Evolutionary conservation across 2,797 vertebrate species (phyloP).

Genomic region (Novumbra hubbsi): DNA sequence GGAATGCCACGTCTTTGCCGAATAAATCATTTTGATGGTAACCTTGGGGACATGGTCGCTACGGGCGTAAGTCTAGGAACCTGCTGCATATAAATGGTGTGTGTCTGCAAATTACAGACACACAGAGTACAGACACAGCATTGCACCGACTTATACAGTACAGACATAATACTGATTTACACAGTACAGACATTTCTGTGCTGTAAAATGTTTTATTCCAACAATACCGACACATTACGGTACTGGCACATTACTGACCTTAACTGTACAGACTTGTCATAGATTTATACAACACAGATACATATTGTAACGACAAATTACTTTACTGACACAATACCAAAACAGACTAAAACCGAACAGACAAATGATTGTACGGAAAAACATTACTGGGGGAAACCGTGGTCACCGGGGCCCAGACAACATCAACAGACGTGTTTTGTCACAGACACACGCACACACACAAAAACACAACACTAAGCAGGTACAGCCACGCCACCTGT

Average conservation of each 20-base stretch:
- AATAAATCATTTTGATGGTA: conserved; percentile 60
- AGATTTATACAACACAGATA: no score
- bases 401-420: neutral
- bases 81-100: neutral
- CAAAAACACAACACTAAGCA: conserved; percentile 45
- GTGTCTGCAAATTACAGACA: conserved; percentile 5
- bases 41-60: conserved; percentile 44
- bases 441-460: conserved; percentile 44
- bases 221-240: no score
- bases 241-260: no score
- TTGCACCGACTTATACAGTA: no score
- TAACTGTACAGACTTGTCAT: no score
- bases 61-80: conserved; percentile 26
- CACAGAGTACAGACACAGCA: neutral
- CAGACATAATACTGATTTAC: no score
- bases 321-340: no score
- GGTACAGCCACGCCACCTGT: conserved; percentile 42
- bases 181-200: no score
- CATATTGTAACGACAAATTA: no score
- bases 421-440: conserved; percentile 50
- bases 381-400: neutral
- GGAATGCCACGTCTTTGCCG: conserved; percentile 45
- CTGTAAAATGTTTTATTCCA: no score
- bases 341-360: no score
- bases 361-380: neutral